A percentile compares a stretch with the other conserved stretches of the same genome.
Conservation (phyloP, 92 coral and sea anemone species). For the Zoanthus gigantus region DNA sequence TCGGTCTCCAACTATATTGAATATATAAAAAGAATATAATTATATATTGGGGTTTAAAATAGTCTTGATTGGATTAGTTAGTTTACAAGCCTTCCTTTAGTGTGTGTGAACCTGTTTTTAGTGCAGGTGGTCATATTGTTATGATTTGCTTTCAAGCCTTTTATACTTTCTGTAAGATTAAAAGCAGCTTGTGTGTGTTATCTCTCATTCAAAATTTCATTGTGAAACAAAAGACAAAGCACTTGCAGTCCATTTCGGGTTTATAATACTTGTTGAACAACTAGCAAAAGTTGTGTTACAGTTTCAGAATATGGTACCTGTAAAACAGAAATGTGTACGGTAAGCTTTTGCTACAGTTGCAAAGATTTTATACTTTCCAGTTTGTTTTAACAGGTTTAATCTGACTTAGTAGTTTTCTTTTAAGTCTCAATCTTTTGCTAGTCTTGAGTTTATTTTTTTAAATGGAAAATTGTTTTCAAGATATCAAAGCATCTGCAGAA, state of each 20-base stretch:
- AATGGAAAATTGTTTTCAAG: too few relatives aligned
- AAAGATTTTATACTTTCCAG: not conserved
- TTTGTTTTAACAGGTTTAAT: not conserved
- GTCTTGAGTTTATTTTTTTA: not conserved
- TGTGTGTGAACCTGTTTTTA: slow-evolving; percentile 3
- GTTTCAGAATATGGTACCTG: slow-evolving; percentile 27
- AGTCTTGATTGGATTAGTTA: not conserved
- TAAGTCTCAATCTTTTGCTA: not conserved
- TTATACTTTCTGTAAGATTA: not conserved
- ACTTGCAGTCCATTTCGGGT: not conserved
- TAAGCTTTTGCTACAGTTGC: slow-evolving; percentile 31
- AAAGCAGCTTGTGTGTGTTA: not conserved
- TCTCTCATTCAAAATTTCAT: not conserved
- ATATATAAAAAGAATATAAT: too few relatives aligned
- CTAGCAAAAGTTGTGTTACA: not conserved
- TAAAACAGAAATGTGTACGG: slow-evolving; percentile 33
- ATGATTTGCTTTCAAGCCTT: slow-evolving; percentile 5
- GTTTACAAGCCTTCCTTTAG: slow-evolving; percentile 31
- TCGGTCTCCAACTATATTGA: too few relatives aligned
- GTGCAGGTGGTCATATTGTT: slow-evolving; percentile 34
- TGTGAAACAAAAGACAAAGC: not conserved
- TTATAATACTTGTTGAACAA: not conserved
- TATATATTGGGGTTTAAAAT: too few relatives aligned
- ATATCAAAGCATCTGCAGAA: too few relatives aligned
- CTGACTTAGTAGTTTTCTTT: not conserved